These are phyloP conservation scores for Channa argus DNA, from an alignment of 2,113 vertebrate species.

Conservation along the genomic window DNA sequence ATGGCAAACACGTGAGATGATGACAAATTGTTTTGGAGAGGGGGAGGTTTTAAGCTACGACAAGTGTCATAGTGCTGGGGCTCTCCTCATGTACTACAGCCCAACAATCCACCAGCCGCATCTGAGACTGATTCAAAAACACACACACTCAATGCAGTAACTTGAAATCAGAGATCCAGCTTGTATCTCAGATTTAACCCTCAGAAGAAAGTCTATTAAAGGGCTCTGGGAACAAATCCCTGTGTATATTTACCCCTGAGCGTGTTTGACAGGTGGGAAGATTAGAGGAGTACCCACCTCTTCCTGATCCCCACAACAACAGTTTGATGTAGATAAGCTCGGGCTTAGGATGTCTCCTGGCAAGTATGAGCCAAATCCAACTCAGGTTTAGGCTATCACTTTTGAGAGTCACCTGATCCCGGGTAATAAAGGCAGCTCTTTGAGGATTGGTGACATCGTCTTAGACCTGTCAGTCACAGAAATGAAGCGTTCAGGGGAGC, in stretches of 20 bases:
- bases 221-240: conserved; percentile 52
- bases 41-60: conserved; percentile 20
- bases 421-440: conserved; percentile 41
- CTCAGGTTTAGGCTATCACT: conserved; percentile 36
- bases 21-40: conserved; percentile 49
- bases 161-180: conserved; percentile 9
- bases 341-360: conserved; percentile 49
- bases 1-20: conserved; percentile 47
- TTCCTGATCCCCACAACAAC: conserved; percentile 46
- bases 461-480: conserved; percentile 20
- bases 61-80: background rate
- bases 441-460: conserved; percentile 26
- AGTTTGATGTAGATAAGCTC: conserved; percentile 61
- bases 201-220: conserved; percentile 13
- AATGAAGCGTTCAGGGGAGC: background rate
- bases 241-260: conserved; percentile 48
- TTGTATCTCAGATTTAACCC: conserved; percentile 18
- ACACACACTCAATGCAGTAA: background rate
- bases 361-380: conserved; percentile 63
- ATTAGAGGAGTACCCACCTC: conserved; percentile 57
- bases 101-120: conserved; percentile 14
- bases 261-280: conserved; percentile 66
- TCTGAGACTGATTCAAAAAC: conserved; percentile 20
- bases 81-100: background rate
- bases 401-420: conserved; percentile 42